A percentile compares a stretch with the other conserved stretches of the same genome.
phyloP scores from a whole-genome alignment of 2,797 vertebrate species.

The Uromys caudimaculatus region DNA sequence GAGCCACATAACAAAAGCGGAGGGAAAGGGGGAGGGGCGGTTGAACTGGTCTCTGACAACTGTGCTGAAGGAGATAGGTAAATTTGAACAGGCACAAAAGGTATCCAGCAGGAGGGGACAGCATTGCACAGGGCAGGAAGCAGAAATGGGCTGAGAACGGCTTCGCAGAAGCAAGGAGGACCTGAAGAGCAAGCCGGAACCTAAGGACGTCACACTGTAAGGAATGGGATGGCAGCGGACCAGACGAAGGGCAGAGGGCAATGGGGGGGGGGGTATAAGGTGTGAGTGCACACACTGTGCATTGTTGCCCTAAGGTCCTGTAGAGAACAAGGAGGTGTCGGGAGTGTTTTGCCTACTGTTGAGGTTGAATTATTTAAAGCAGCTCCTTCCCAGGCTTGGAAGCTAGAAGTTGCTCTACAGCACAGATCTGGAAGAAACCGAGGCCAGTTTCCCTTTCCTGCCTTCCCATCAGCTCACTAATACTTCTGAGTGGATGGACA shows the following conservation, averaged over 20 bases:
- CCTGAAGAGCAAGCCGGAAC: neutral
- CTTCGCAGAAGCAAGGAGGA: neutral
- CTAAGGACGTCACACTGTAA: neutral
- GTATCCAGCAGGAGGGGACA: neutral
- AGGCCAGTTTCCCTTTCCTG: neutral
- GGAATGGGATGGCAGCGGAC: neutral
- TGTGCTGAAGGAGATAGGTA: neutral
- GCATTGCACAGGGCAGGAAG: neutral
- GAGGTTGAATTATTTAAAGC: neutral
- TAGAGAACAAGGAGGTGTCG: too few species aligned
- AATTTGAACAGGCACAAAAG: neutral
- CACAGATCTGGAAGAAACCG: slow-evolving; percentile 65
- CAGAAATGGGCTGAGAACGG: neutral
- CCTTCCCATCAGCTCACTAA: slow-evolving; percentile 48
- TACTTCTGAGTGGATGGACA: neutral
- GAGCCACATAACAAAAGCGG: neutral
- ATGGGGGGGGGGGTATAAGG: too few species aligned
- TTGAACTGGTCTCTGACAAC: neutral
- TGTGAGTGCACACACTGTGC: neutral
- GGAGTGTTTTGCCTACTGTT: neutral
- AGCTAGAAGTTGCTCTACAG: neutral
- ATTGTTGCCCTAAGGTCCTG: neutral
- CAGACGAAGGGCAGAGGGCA: neutral
- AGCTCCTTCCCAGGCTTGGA: neutral
- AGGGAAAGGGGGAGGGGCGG: neutral